These are phyloP conservation scores for Sparidentex hasta DNA, from an alignment of 2,797 vertebrate genomes.

Conservation along the genomic window DNA sequence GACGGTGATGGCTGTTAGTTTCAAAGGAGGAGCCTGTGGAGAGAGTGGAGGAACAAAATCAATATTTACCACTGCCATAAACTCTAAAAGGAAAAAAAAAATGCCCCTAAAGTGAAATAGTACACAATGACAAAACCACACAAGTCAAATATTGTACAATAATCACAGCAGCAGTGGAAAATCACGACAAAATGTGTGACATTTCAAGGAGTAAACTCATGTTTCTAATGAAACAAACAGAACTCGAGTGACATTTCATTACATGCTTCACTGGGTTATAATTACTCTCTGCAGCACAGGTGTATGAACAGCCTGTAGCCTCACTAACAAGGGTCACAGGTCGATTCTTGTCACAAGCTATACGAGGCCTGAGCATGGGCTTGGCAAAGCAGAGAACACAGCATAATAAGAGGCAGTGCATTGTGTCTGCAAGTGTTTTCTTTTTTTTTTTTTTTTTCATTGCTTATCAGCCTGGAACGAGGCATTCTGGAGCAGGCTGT, in stretches of 20 bases:
- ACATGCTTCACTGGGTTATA: slow-evolving; percentile 58
- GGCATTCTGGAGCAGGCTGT: slow-evolving; percentile 74
- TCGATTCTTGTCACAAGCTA: slow-evolving; percentile 66
- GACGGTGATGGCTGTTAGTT: slow-evolving; percentile 92
- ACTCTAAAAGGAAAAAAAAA: slow-evolving; percentile 20
- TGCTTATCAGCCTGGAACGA: slow-evolving; percentile 82
- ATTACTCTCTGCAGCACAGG: slow-evolving; percentile 69
- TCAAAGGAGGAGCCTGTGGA: slow-evolving; percentile 95
- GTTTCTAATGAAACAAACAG: slow-evolving; percentile 47
- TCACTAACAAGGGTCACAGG: slow-evolving; percentile 72
- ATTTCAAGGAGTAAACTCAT: slow-evolving; percentile 36
- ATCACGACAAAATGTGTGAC: slow-evolving; percentile 8
- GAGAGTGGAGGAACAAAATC: slow-evolving; percentile 42
- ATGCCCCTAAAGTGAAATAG: slow-evolving; percentile 2
- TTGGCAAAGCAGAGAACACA: slow-evolving; percentile 59
- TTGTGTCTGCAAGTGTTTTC: slow-evolving; percentile 52
- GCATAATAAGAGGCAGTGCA: slow-evolving; percentile 63
- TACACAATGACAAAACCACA: slow-evolving; percentile 1
- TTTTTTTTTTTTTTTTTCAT: slow-evolving; percentile 56
- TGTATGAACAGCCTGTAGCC: slow-evolving; percentile 71
- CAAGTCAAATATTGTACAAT: not conserved
- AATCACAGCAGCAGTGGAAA: slow-evolving; percentile 1
- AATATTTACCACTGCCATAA: slow-evolving; percentile 46
- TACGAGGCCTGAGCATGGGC: slow-evolving; percentile 46
- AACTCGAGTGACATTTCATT: slow-evolving; percentile 58